Base-by-base conservation (phyloP, 2,113 vertebrate species). In the Psophia crepitans region DNA sequence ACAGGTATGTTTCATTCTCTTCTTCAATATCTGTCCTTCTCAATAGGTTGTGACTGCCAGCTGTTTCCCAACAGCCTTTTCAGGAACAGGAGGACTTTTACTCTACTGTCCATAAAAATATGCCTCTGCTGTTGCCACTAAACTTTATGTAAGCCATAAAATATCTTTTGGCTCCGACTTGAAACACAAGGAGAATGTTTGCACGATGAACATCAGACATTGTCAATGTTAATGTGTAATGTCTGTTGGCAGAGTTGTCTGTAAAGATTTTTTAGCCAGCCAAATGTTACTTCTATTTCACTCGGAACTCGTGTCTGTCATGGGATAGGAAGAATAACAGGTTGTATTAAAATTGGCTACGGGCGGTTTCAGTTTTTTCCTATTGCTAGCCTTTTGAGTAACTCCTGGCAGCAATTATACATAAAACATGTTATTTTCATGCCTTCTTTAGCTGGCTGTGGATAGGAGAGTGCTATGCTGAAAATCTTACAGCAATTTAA, bases 101-200 rank as follows among this genome's bases (percentile, higher is more conserved):
- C 95, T 77, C 63, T 71, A 46, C 84, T 89, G 64, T 80, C 87
- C 93, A 91, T 96, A 96, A 96, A 88, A 94, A 95, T 48, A 87
- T 94, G 78, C 81, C 93, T 93, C 89, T 97, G 87, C 78, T 89
- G 8, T 96, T 94, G 71, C 90, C 89, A 86, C 84, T 86, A 81
- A 96, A 94, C 63, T 97, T 97, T 96, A 96, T 95, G 85, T 32
- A 86, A 97, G 70, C 90, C 85, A 74, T 96, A 97, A 97, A 96
- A n/a, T 95, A 80, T 92, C 65, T 94, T 83, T 97, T 91, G 69
- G 84, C 73, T 96, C 41, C 2, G 33, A 94, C 71, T 94, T 56
- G 93, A 94, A 98, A 69, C 91, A 91, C 90, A 96, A 96, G 93
- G 87, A 96, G 70, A 95, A 91, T 92, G 71, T 96, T 95, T 98